These are phyloP conservation scores for Sinhomidia bicolor DNA, from an alignment of 2,888 invertebrate genomes.

Conservation along the genomic window DNA sequence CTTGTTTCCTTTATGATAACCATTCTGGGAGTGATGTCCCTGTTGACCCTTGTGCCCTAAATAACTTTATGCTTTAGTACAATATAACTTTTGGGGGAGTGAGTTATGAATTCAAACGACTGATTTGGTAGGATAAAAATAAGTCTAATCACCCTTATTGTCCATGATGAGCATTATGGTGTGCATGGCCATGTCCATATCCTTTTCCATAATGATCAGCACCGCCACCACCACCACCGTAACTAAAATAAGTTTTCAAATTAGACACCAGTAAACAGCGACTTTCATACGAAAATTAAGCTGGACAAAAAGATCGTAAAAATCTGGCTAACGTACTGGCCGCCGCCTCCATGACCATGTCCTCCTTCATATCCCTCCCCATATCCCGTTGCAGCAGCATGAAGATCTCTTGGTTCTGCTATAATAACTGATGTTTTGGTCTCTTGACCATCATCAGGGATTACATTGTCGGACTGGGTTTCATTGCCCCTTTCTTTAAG, in stretches of 20 bases:
- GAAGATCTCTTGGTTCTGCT: slow-evolving; percentile 69
- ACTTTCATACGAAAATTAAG: neutral
- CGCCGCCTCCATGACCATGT: slow-evolving; percentile 44
- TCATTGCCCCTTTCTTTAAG: neutral
- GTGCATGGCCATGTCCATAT: slow-evolving; percentile 58
- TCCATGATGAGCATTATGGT: slow-evolving; percentile 75
- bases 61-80: neutral
- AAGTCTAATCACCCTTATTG: slow-evolving; percentile 55
- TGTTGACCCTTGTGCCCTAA: slow-evolving; percentile 52
- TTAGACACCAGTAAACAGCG: neutral
- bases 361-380: slow-evolving; percentile 42
- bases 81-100: too few relatives aligned
- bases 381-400: slow-evolving; percentile 74
- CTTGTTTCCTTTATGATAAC: slow-evolving; percentile 74
- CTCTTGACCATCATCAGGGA: slow-evolving; percentile 66
- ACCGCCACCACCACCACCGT: slow-evolving; percentile 58
- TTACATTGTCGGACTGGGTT: slow-evolving; percentile 15
- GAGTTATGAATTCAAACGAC: too few relatives aligned
- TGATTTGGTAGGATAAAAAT: too few relatives aligned
- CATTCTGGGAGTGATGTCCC: slow-evolving; percentile 71
- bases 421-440: slow-evolving; percentile 59
- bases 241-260: slow-evolving; percentile 27
- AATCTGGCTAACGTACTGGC: neutral
- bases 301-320: neutral
- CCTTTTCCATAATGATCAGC: slow-evolving; percentile 68